Evolutionary conservation across 2,797 vertebrate species (phyloP).

Genomic region (Alosa sapidissima): DNA sequence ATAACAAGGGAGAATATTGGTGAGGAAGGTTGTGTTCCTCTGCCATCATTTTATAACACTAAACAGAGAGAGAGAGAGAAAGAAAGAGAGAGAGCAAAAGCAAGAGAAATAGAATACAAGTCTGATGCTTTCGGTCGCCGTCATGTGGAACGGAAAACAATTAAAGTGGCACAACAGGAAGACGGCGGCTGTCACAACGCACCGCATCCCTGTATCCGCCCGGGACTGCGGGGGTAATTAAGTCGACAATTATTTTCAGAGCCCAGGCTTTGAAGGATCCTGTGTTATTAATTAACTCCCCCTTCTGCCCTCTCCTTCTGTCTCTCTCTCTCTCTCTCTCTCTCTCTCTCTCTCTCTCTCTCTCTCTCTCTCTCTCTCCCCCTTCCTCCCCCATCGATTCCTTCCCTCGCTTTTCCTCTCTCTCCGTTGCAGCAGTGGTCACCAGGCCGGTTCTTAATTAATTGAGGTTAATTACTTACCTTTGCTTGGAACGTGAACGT

Average conservation of each 20-base stretch:
- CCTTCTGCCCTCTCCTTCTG: neutral
- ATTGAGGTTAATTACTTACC: slow-evolving; percentile 32
- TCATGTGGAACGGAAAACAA: neutral
- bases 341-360: neutral
- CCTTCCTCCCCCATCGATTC: neutral
- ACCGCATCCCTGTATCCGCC: neutral
- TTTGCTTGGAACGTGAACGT: slow-evolving; percentile 22
- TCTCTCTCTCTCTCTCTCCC: neutral
- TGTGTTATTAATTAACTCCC: slow-evolving; percentile 39
- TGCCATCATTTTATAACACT: neutral
- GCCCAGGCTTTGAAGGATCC: slow-evolving; percentile 32
- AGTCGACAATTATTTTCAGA: slow-evolving; percentile 32
- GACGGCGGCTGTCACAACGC: neutral
- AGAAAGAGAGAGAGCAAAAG: neutral
- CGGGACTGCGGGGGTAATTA: slow-evolving; percentile 39
- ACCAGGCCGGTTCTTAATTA: slow-evolving; percentile 7
- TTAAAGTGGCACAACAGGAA: neutral
- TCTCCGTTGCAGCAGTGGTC: neutral
- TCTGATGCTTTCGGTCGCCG: neutral
- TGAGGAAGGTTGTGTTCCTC: neutral
- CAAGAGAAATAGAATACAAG: neutral
- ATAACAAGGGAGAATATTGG: neutral
- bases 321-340: neutral
- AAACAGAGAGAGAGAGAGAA: neutral
- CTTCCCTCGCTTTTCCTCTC: neutral